Evolutionary conservation across 1,140 invertebrate species (phyloP).

Genomic region (Cotesia typhae): DNA sequence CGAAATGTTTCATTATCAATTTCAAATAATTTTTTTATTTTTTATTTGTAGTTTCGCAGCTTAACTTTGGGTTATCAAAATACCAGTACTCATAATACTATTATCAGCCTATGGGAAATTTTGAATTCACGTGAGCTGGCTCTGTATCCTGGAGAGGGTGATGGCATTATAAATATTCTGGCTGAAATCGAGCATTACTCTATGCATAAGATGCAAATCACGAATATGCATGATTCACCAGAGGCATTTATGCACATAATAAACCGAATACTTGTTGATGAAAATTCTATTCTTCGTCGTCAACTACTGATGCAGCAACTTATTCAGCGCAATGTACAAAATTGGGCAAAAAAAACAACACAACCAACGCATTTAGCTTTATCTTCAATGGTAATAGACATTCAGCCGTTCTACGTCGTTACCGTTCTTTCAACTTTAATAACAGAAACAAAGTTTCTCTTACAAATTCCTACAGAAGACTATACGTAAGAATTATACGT

Average conservation of each 20-base stretch:
- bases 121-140: slow-evolving; percentile 61
- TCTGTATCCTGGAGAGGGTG: slow-evolving; percentile 69
- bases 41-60: slow-evolving; percentile 67
- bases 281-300: slow-evolving; percentile 64
- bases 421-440: slow-evolving; percentile 44
- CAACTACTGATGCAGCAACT: slow-evolving; percentile 55
- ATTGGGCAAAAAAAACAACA: slow-evolving; percentile 49
- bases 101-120: slow-evolving; percentile 64
- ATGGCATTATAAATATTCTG: slow-evolving; percentile 64
- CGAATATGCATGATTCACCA: slow-evolving; percentile 56
- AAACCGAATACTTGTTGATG: slow-evolving; percentile 62
- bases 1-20: background rate
- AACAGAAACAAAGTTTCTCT: slow-evolving; percentile 34
- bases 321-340: slow-evolving; percentile 49
- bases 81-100: slow-evolving; percentile 66
- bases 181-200: slow-evolving; percentile 66
- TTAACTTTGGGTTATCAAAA: slow-evolving; percentile 74
- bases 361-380: slow-evolving; percentile 45
- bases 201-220: slow-evolving; percentile 51
- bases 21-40: slow-evolving; percentile 39
- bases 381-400: slow-evolving; percentile 52
- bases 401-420: slow-evolving; percentile 49
- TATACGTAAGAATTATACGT: slow-evolving; percentile 51
- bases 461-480: slow-evolving; percentile 54
- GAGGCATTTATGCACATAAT: slow-evolving; percentile 64